Conservation (phyloP, 2,888 invertebrate genomes). For the Nezara viridula region DNA sequence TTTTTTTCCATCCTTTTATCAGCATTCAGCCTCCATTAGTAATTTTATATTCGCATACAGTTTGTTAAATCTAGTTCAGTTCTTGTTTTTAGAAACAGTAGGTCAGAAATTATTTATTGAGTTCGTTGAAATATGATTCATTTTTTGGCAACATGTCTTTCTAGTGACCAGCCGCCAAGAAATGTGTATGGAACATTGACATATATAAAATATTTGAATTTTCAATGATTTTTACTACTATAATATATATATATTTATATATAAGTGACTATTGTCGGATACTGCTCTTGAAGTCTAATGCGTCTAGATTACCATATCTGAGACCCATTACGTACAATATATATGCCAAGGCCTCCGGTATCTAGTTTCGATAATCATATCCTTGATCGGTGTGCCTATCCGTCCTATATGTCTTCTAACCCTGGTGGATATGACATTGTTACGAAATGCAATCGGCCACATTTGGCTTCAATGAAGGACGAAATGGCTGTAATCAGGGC, state of each 20-base stretch:
- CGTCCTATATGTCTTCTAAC: constrained; percentile 28
- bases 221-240: background rate
- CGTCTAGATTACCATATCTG: background rate
- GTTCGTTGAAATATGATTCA: constrained; percentile 1
- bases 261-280: background rate
- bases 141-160: background rate
- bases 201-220: background rate
- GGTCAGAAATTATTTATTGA: background rate
- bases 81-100: background rate
- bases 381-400: constrained; percentile 7
- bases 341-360: background rate
- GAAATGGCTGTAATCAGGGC: background rate
- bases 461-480: background rate
- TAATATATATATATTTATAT: background rate
- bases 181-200: background rate
- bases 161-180: background rate
- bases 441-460: background rate
- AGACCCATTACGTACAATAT: constrained; percentile 1
- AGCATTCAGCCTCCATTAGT: too few species aligned
- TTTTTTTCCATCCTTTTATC: too few species aligned
- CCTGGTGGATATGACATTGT: constrained; percentile 20
- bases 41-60: too few species aligned
- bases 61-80: background rate
- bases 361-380: background rate
- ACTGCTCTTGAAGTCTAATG: background rate